Evolutionary conservation across 64 coral and sea anemone species (phyloP).

Genomic region (Stichodactyla helianthus): DNA sequence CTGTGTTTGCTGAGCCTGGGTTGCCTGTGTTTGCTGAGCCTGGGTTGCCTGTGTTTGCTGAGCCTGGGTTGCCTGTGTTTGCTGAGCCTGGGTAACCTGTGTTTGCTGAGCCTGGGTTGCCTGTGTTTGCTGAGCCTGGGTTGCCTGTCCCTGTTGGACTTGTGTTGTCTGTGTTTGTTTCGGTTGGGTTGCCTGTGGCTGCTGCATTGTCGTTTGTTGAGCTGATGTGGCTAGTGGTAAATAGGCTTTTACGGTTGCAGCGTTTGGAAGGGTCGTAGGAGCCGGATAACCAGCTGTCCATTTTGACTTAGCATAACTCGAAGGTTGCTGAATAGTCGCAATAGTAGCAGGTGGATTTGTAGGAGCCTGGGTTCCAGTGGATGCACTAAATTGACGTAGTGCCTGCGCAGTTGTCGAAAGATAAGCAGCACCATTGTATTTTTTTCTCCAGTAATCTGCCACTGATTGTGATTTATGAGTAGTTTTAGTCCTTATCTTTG

Average conservation of each 20-base stretch:
- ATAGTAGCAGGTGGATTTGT: neutral
- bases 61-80: neutral
- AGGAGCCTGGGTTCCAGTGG: neutral
- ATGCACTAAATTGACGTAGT: neutral
- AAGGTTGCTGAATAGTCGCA: constrained; percentile 6
- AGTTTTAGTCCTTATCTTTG: neutral
- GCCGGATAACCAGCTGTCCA: neutral
- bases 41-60: neutral
- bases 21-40: neutral
- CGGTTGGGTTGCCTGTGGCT: constrained; percentile 13
- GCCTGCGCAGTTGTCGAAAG: neutral
- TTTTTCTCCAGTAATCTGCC: neutral
- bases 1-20: no score
- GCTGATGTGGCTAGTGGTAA: neutral
- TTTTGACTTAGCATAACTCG: constrained; percentile 10
- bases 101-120: neutral
- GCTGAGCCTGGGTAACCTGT: constrained; percentile 12
- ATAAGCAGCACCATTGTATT: neutral
- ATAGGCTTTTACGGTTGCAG: neutral
- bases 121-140: neutral
- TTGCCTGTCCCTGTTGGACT: neutral
- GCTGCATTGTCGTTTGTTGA: neutral
- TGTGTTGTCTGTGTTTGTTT: neutral
- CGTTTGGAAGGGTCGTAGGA: constrained; percentile 1
- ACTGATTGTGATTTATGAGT: neutral